Conservation (phyloP, 2,888 invertebrate species). For the Amiota mariae region DNA sequence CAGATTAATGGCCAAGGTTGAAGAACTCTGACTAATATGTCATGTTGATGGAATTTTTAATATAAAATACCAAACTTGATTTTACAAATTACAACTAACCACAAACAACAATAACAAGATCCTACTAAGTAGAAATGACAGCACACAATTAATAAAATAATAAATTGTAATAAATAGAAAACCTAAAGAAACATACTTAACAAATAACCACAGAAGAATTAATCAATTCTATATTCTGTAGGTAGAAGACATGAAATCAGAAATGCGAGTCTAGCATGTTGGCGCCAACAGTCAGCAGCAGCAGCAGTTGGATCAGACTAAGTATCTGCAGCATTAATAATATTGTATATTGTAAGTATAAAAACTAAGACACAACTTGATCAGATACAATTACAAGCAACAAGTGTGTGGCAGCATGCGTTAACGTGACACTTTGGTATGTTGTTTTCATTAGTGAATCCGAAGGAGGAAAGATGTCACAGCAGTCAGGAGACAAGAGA, state of each 20-base stretch:
- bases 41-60: too few relatives aligned
- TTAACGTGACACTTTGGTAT: background rate
- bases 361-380: background rate
- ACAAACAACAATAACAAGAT: background rate
- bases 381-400: slow-evolving; percentile 4
- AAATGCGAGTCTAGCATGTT: background rate
- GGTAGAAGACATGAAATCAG: background rate
- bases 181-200: background rate
- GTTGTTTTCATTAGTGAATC: background rate
- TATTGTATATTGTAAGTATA: too few relatives aligned
- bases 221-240: slow-evolving; percentile 1
- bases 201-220: slow-evolving; percentile 8
- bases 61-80: background rate
- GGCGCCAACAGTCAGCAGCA: background rate
- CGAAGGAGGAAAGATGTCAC: background rate
- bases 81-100: background rate
- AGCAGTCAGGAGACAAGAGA: background rate
- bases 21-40: background rate
- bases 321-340: background rate
- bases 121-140: slow-evolving; percentile 9
- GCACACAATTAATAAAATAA: slow-evolving; percentile 22
- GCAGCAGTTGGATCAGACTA: background rate
- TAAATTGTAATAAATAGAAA: slow-evolving; percentile 3
- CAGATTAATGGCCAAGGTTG: slow-evolving; percentile 3
- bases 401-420: slow-evolving; percentile 3